phyloP scores from a whole-genome alignment of 2,797 vertebrate species.

The Enteromius treurensis region DNA sequence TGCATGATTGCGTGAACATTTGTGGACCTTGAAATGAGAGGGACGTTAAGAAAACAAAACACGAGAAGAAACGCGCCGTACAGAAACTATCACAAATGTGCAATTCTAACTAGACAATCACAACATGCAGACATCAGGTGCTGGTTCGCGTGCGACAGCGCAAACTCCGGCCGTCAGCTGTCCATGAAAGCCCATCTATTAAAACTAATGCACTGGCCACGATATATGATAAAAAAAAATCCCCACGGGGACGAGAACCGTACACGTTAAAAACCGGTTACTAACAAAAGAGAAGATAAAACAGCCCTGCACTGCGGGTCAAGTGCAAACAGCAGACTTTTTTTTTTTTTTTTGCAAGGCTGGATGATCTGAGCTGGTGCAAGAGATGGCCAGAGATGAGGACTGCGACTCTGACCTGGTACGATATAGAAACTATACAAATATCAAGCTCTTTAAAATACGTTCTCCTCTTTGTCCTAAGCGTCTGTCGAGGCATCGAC shows the following conservation, averaged over 20 bases:
- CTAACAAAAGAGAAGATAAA: slow-evolving; percentile 9
- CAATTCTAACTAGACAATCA: slow-evolving; percentile 16
- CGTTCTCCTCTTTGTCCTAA: not conserved
- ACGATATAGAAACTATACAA: slow-evolving; percentile 1
- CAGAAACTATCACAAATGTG: not conserved
- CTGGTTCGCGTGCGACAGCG: not conserved
- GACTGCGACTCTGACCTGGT: not conserved
- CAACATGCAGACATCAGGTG: slow-evolving; percentile 33
- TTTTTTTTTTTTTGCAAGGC: slow-evolving; percentile 26
- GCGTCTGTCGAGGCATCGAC: slow-evolving; percentile 1
- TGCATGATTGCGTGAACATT: slow-evolving; percentile 31
- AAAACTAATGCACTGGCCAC: slow-evolving; percentile 33
- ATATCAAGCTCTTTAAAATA: not conserved
- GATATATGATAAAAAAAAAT: slow-evolving; percentile 13
- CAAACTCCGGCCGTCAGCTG: slow-evolving; percentile 26
- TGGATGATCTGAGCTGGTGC: slow-evolving; percentile 48
- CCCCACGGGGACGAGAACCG: slow-evolving; percentile 18
- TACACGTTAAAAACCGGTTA: slow-evolving; percentile 26
- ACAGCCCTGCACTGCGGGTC: slow-evolving; percentile 43
- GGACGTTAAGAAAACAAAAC: not conserved
- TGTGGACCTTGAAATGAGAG: slow-evolving; percentile 39
- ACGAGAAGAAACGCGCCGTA: not conserved
- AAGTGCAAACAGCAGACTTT: slow-evolving; percentile 43
- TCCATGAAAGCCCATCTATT: not conserved
- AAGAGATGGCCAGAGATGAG: slow-evolving; percentile 4